phyloP scores from a whole-genome alignment of 2,888 invertebrate species.

The Hanleya hanleyi region DNA sequence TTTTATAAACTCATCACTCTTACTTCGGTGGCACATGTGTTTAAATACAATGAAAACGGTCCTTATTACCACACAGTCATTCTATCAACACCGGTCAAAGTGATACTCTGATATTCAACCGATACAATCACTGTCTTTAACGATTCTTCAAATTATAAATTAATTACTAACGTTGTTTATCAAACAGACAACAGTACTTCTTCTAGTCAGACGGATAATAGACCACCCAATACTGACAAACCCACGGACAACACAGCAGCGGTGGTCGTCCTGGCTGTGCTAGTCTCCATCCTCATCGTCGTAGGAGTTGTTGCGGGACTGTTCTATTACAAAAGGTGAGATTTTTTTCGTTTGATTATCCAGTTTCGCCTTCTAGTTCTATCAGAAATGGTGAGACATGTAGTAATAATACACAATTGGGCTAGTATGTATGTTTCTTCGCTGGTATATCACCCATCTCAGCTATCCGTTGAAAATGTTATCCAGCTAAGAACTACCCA shows the following conservation, averaged over 20 bases:
- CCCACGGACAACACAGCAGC: background rate
- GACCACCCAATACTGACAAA: background rate
- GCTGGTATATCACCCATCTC: too few species aligned
- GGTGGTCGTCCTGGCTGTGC: background rate
- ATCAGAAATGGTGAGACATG: too few species aligned
- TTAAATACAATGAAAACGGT: too few species aligned
- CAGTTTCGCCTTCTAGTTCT: too few species aligned
- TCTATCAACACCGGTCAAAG: too few species aligned
- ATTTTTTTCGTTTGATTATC: too few species aligned
- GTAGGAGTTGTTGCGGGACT: background rate
- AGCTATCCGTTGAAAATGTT: too few species aligned
- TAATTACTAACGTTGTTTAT: background rate
- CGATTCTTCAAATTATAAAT: background rate
- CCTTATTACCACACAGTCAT: too few species aligned
- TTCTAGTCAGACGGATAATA: background rate
- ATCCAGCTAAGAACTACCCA: too few species aligned
- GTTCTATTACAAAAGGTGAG: background rate
- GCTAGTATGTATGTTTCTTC: too few species aligned
- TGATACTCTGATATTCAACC: background rate
- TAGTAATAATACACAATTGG: too few species aligned
- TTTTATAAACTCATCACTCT: background rate
- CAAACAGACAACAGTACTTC: background rate
- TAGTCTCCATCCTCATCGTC: background rate
- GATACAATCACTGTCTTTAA: background rate
- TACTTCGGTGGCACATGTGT: too few species aligned